Conservation (phyloP, 2,888 invertebrate genomes). For the Frankliniella fusca region DNA sequence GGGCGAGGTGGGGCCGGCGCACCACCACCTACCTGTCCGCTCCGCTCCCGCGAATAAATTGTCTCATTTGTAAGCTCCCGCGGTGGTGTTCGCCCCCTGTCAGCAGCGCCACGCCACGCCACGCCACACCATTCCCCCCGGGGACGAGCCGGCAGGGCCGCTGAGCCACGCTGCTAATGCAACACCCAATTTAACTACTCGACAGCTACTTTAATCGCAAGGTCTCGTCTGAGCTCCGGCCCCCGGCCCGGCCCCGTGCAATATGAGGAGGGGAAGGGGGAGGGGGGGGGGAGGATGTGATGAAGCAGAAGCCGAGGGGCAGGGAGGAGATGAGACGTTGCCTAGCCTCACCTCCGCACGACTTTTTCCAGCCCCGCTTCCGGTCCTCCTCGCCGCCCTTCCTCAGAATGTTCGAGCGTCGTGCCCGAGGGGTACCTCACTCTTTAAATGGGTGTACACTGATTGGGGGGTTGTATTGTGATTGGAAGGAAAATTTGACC, state of each 20-base stretch:
- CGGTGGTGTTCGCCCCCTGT: background rate
- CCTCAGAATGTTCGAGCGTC: no score
- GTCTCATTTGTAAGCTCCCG: background rate
- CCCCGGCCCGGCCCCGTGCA: background rate
- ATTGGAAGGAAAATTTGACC: no score
- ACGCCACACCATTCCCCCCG: background rate
- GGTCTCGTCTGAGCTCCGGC: background rate
- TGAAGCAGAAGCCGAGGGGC: background rate
- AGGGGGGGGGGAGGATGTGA: background rate
- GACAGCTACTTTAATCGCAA: slow-evolving; percentile 16
- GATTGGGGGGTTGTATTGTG: no score
- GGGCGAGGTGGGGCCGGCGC: no score
- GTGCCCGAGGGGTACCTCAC: no score
- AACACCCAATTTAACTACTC: slow-evolving; percentile 9
- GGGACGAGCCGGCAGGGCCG: background rate
- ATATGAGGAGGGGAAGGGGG: background rate
- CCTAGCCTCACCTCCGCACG: no score
- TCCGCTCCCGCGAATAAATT: background rate
- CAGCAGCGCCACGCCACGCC: background rate
- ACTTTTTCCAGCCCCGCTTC: no score
- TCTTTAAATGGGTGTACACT: no score
- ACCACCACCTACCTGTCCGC: no score
- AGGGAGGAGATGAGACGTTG: background rate
- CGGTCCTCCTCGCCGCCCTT: background rate
- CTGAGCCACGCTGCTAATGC: background rate